phyloP scores from a whole-genome alignment of 2,113 vertebrate species.

The Onychostoma macrolepis region DNA sequence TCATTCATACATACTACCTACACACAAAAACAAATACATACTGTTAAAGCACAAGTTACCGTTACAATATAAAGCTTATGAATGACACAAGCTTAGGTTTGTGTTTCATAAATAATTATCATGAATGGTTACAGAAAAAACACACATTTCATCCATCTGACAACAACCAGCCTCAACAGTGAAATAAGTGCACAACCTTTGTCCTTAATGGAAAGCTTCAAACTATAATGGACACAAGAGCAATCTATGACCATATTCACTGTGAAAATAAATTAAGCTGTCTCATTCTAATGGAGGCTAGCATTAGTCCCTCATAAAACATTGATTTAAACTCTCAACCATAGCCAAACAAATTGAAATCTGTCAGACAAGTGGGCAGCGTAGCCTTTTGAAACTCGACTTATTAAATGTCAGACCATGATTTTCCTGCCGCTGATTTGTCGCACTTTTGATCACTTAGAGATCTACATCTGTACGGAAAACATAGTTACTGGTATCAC shows the following conservation, averaged over 20 bases:
- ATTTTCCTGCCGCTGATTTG: not conserved
- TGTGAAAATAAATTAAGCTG: not conserved
- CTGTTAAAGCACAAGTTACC: not conserved
- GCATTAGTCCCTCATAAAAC: slow-evolving; percentile 21
- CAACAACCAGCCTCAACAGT: slow-evolving; percentile 2
- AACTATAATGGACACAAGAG: not conserved
- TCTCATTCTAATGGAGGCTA: slow-evolving; percentile 17
- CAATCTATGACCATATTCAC: not conserved
- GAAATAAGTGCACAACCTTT: slow-evolving; percentile 3
- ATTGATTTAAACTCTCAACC: slow-evolving; percentile 7
- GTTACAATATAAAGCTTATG: not conserved
- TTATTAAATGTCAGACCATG: not conserved
- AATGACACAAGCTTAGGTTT: not conserved
- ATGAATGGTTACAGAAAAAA: not conserved
- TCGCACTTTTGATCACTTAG: not conserved
- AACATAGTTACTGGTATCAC: not conserved
- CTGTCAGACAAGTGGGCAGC: not conserved
- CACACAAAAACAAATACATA: not conserved
- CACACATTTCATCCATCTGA: not conserved
- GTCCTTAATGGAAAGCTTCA: slow-evolving; percentile 11
- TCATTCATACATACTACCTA: not conserved
- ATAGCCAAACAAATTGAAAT: not conserved
- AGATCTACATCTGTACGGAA: not conserved
- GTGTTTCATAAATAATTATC: not conserved
- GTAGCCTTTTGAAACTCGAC: not conserved